phyloP scores from a whole-genome alignment of 2,888 invertebrate species.

The Dermolepida albohirtum region DNA sequence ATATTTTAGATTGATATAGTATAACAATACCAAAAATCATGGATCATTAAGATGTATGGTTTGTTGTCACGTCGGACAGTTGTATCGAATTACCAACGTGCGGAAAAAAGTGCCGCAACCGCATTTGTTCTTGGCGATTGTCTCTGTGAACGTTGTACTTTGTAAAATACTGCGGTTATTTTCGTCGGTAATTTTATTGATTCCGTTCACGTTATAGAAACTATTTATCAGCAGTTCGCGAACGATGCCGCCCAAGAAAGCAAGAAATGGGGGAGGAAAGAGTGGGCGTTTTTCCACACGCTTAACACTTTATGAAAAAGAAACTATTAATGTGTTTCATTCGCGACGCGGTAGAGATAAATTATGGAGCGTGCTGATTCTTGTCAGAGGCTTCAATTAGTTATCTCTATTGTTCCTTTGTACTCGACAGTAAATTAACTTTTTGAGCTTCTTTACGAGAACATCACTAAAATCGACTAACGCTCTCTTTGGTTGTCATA shows the following conservation, averaged over 20 bases:
- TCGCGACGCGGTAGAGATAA: conserved; percentile 5
- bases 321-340: conserved; percentile 3
- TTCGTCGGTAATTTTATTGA: conserved; percentile 32
- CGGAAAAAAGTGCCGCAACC: background rate
- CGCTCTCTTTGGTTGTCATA: too few species aligned
- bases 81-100: conserved; percentile 41
- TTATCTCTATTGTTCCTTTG: too few species aligned
- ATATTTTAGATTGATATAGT: too few species aligned
- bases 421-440: too few species aligned
- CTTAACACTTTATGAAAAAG: conserved; percentile 9
- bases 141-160: background rate
- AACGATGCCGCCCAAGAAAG: background rate
- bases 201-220: conserved; percentile 34
- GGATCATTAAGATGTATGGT: conserved; percentile 41
- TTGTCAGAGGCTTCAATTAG: conserved; percentile 3
- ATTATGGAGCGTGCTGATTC: background rate
- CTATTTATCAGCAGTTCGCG: conserved; percentile 35
- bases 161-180: background rate
- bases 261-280: conserved; percentile 6
- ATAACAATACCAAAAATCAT: conserved; percentile 32
- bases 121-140: background rate
- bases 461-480: too few species aligned
- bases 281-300: conserved; percentile 1
- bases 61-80: conserved; percentile 40
- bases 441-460: too few species aligned